phyloP scores from a whole-genome alignment of 2,113 vertebrate genomes.

The Uria lomvia region DNA sequence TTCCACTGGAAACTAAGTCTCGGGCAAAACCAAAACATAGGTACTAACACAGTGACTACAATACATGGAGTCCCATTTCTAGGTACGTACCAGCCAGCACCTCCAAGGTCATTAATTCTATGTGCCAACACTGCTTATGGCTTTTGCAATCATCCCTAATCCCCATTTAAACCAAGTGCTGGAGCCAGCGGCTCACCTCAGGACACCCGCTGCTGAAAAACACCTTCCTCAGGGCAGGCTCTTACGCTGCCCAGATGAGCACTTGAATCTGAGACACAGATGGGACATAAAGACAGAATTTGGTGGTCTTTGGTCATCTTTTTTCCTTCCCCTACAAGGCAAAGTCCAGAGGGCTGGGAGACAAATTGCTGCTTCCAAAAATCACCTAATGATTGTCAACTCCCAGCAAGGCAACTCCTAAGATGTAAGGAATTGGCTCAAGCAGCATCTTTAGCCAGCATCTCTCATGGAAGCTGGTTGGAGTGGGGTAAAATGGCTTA shows the following conservation, averaged over 20 bases:
- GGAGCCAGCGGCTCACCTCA: neutral
- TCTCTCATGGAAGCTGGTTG: neutral
- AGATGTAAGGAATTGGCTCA: neutral
- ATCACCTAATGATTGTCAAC: neutral
- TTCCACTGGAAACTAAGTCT: neutral
- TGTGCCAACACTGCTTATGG: neutral
- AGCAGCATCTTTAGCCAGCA: neutral
- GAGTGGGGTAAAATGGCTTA: neutral
- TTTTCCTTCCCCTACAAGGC: rapidly evolving
- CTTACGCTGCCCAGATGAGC: neutral
- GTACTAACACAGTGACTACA: neutral
- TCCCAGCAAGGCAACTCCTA: neutral
- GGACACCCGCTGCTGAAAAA: neutral
- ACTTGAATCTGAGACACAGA: neutral
- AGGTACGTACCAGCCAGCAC: neutral
- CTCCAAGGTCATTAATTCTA: neutral
- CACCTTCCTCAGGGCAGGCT: neutral
- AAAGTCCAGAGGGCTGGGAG: neutral
- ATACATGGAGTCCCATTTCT: rapidly evolving
- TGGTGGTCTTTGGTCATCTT: neutral
- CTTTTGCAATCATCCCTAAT: neutral
- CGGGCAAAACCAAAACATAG: neutral
- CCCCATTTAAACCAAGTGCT: neutral
- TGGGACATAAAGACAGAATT: neutral
- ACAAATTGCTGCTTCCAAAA: neutral